Base-by-base conservation (phyloP, 2,888 invertebrate genomes). In the Glyphotaelius pellucidus region DNA sequence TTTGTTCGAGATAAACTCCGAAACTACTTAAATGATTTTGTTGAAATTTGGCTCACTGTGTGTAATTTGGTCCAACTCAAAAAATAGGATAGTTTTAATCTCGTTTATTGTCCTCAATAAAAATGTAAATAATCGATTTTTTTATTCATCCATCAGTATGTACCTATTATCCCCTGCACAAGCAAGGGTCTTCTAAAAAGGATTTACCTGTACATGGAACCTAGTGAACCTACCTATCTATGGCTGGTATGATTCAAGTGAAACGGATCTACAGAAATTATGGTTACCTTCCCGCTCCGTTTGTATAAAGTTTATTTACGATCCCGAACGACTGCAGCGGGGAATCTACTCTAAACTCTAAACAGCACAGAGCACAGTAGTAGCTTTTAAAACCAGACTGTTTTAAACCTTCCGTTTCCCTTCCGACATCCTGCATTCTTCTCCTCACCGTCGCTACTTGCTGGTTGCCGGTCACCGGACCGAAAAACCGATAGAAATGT, bases 351-450 rank as follows among this genome's bases (percentile, higher is more conserved):
- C 32, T 14, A 52, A 52, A 87, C 32, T 30, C 30, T 38, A 35
- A 9, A 42, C 30, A 30, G 30, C 47, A 86, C 32, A 19, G 7
- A 38, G 32, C 4, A 19, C 12, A 79, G 80, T 80, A 67, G 30
- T 31, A 42, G 88, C 88, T 89, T 84, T 90, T 83, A 52, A 89
- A 90, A 30, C 19, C 83, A 67, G 81, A 83, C 83, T 83, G 83
- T 52, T 89, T 83, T 90, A 90, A 52, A 84, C 52, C 90, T 84
- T 83, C 84, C 90, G 84, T 84, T 84, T 90, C 90, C 90, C 90
- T 83, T 30, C 35, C 11, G 35, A 89, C 84, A 67, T 91, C 52
- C 90, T 88, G 92, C 89, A 92, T 92, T 92, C 92, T 90, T 90
- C 90, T 87, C 32, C 47, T 25, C 42, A 47, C 79, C 84, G 67